phyloP scores from a whole-genome alignment of 2,888 invertebrate genomes.

The Zhengitettix transpicula region DNA sequence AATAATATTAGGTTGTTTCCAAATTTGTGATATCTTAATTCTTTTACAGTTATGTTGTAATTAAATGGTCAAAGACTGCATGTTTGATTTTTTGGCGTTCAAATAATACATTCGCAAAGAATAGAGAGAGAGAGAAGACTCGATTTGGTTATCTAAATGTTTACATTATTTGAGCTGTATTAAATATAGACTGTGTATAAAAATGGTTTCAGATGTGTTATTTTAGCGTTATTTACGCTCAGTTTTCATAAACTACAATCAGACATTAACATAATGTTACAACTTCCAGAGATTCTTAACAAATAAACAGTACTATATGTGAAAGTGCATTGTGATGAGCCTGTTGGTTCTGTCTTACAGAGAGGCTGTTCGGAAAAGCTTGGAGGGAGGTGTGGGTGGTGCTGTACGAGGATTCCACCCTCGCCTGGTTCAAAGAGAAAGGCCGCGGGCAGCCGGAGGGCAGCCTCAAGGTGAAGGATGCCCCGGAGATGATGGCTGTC shows the following conservation, averaged over 20 bases:
- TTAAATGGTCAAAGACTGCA: no score
- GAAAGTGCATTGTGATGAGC: background rate
- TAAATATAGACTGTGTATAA: no score
- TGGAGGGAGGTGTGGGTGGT: constrained; percentile 79
- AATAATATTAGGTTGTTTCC: no score
- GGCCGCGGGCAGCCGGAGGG: constrained; percentile 31
- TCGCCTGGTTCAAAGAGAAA: constrained; percentile 68
- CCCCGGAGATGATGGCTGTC: constrained; percentile 65
- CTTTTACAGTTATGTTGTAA: no score
- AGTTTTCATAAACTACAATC: background rate
- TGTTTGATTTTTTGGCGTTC: no score
- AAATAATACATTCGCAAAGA: no score
- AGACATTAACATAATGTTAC: background rate
- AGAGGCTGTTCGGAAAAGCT: constrained; percentile 59
- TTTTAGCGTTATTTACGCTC: background rate
- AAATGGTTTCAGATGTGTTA: no score
- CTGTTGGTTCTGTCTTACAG: constrained; percentile 30
- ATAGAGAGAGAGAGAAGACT: no score
- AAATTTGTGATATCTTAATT: no score
- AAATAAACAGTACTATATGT: background rate
- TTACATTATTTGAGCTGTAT: no score
- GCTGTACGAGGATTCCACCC: constrained; percentile 67
- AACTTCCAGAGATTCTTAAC: no score
- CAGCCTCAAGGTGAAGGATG: constrained; percentile 49
- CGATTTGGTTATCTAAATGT: no score